Evolutionary conservation across 2,797 vertebrate species (phyloP), one percentile per base, ranked within the genome.

Genomic region (Chelon labrosus): DNA sequence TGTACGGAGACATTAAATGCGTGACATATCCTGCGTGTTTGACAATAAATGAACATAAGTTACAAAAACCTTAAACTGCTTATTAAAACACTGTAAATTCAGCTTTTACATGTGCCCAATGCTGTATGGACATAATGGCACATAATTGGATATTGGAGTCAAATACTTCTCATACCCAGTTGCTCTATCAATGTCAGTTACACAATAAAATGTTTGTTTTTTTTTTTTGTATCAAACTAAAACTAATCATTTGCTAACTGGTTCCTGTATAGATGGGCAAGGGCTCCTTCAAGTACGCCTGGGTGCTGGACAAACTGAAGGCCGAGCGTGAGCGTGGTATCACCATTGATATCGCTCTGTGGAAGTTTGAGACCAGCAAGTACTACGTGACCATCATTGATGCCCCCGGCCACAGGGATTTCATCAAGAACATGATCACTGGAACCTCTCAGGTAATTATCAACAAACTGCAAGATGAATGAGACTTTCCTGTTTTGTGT

Each of bases 351-450:
- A 95, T 96, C 8, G 93, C 95, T 72, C 92, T 94, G 22, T 96
- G 96, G 94, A 96, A 96, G 80, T 96, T 96, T 5, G 93, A 96
- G 89, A 96, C 95, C 60, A 37, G 49, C 62, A 96, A 81, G 67
- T 95, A 94, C 83, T 95, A 94, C 14, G 93, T 96, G 79, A 96
- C 94, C 78, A 96, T 95, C 90, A 96, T 95, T 37, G 93, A 95
- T 78, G 94, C 95, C 42, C 94, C 94, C 3, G 94, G 95, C 61
- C 95, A 96, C 91, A 91, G 93, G 53, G 95, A 96, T 54, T 96
- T 96, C 84, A 96, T 96, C 93, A 96, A 96, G 91, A 96, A 96
- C 91, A 95, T 95, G 95, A 96, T 96, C 92, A 95, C 95, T 35
- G 95, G 96, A 25, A 96, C 96, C 1, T 96, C 96, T 0, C 94